Conservation (phyloP, 92 coral and sea anemone species). For the Chrysogorgia sp. region DNA sequence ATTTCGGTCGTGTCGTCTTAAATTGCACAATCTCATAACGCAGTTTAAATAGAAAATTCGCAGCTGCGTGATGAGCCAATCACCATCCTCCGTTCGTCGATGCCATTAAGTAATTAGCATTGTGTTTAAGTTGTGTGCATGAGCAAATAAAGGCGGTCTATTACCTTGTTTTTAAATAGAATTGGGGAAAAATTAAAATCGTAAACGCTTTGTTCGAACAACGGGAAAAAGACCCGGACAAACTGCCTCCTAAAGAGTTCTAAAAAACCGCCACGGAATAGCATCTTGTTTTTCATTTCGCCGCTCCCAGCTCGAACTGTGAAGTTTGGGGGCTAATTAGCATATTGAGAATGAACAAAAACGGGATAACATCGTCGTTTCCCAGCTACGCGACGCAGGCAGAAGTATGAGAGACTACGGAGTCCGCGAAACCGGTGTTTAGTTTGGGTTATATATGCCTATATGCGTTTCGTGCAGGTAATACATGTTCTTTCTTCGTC, state of each 20-base stretch:
- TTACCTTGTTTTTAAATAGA: neutral
- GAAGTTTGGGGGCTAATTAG: neutral
- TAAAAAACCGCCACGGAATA: neutral
- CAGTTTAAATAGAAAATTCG: constrained; percentile 34
- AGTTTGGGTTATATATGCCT: no score
- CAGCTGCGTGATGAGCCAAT: constrained; percentile 39
- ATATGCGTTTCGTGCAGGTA: no score
- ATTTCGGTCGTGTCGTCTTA: constrained; percentile 9
- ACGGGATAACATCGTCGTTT: neutral
- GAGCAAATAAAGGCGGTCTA: constrained; percentile 33
- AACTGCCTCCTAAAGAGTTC: neutral
- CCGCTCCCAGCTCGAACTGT: no score
- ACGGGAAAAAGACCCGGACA: neutral
- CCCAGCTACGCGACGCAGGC: neutral
- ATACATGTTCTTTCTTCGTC: neutral
- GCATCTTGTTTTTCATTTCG: no score
- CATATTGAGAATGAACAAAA: neutral
- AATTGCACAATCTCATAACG: constrained; percentile 13
- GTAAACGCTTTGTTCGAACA: neutral
- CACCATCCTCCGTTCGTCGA: neutral
- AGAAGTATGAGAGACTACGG: neutral
- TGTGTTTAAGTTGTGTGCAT: constrained; percentile 34
- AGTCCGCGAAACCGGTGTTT: no score
- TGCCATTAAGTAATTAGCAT: constrained; percentile 13
- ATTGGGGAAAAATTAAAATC: neutral